Conservation (phyloP, 2,113 vertebrate genomes). For the Lathamus discolor region DNA sequence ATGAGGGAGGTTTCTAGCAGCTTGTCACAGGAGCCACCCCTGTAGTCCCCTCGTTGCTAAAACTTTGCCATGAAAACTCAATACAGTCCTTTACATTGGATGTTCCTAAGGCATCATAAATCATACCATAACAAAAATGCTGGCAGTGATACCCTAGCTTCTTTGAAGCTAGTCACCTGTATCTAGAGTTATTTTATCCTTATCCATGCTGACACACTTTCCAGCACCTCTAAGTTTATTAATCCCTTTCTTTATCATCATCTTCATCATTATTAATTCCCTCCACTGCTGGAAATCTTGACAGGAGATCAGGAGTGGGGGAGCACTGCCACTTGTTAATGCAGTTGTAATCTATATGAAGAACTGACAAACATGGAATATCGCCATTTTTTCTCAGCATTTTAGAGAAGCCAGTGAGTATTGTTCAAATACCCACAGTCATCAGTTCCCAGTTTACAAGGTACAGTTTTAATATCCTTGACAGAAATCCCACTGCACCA, state of each 20-base stretch:
- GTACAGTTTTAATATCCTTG: not conserved
- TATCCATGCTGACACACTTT: not conserved
- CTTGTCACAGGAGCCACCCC: not conserved
- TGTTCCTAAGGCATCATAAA: not conserved
- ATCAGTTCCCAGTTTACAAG: not conserved
- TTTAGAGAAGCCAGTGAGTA: not conserved
- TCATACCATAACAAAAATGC: not conserved
- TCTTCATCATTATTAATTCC: not conserved
- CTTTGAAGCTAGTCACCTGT: not conserved
- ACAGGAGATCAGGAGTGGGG: not conserved
- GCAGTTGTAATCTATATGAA: not conserved
- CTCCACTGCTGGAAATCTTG: not conserved
- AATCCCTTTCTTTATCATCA: not conserved
- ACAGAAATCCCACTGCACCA: not conserved
- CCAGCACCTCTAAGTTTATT: not conserved
- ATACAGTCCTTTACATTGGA: not conserved
- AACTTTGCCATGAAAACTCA: not conserved
- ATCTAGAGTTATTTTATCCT: not conserved
- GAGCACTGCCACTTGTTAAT: not conserved
- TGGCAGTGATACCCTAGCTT: not conserved
- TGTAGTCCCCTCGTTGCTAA: not conserved
- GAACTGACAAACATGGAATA: not conserved
- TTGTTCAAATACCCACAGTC: not conserved
- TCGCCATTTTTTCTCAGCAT: not conserved
- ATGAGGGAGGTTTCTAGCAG: not conserved